Percentiles rank a stretch among this genome's conserved stretches.
phyloP scores from a whole-genome alignment of 30 jellyfish, hydroid and myxozoan genomes.

The Aurelia aurita region DNA sequence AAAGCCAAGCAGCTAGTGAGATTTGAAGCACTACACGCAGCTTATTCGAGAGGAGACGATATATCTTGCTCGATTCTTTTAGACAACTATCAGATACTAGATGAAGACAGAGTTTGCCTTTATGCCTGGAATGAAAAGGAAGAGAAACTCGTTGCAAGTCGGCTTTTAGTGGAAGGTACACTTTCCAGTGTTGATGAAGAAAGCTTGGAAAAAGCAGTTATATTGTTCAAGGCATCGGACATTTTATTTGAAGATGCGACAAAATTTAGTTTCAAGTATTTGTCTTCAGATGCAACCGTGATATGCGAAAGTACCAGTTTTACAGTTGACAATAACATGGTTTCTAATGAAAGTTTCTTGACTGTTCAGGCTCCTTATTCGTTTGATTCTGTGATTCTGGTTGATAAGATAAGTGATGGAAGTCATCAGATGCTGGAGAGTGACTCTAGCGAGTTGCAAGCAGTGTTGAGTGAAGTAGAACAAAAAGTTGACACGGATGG shows the following conservation, averaged over 20 bases:
- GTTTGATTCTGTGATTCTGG: constrained; percentile 47
- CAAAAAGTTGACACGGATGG: constrained; percentile 12
- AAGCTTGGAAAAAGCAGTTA: neutral
- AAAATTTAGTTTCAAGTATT: constrained; percentile 36
- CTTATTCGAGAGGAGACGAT: constrained; percentile 8
- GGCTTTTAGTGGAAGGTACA: constrained; percentile 29
- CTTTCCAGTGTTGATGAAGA: neutral
- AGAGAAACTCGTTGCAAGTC: neutral
- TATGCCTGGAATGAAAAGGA: constrained; percentile 22
- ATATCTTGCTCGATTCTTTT: constrained; percentile 5
- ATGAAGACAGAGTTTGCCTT: constrained; percentile 22
- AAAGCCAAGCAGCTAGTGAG: neutral
- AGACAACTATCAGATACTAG: constrained; percentile 2
- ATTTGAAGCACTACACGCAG: constrained; percentile 10
- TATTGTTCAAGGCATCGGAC: constrained; percentile 18
- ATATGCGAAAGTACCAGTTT: constrained; percentile 41
- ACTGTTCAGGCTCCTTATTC: constrained; percentile 17
- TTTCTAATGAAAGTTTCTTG: constrained; percentile 5
- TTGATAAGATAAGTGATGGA: constrained; percentile 11
- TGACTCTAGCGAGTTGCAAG: constrained; percentile 30
- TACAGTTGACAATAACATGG: constrained; percentile 4
- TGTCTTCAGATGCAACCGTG: constrained; percentile 26
- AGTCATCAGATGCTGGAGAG: constrained; percentile 20
- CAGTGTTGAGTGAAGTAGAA: neutral
- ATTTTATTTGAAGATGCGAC: neutral